These are phyloP conservation scores for Onthophagus sagittarius DNA, from an alignment of 2,888 invertebrate genomes.

Conservation along the genomic window DNA sequence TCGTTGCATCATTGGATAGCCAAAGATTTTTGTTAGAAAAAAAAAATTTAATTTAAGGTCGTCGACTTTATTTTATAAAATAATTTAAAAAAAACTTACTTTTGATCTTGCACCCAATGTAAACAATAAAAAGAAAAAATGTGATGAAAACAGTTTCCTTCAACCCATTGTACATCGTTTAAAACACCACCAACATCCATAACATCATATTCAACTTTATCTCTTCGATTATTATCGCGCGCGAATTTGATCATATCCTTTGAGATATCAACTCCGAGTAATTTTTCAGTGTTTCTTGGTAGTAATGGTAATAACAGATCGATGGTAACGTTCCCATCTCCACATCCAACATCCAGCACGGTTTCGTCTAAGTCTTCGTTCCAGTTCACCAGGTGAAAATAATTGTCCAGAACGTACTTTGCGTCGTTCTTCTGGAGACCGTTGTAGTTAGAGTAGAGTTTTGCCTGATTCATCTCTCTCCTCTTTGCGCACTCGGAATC, in stretches of 20 bases:
- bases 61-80: background rate
- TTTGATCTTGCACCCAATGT: constrained; percentile 74
- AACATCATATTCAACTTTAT: constrained; percentile 55
- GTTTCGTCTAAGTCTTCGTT: constrained; percentile 49
- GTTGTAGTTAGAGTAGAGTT: constrained; percentile 65
- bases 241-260: constrained; percentile 64
- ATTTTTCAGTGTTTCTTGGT: constrained; percentile 51
- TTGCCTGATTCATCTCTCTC: constrained; percentile 57
- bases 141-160: constrained; percentile 55
- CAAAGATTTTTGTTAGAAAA: background rate
- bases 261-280: constrained; percentile 68
- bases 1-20: background rate
- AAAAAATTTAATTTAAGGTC: background rate
- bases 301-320: constrained; percentile 61
- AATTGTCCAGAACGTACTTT: constrained; percentile 61
- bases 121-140: constrained; percentile 74
- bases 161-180: constrained; percentile 46
- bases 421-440: constrained; percentile 66
- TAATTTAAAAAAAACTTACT: constrained; percentile 49
- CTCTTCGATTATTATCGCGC: constrained; percentile 45
- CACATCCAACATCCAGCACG: constrained; percentile 71
- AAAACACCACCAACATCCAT: constrained; percentile 55
- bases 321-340: constrained; percentile 66
- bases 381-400: constrained; percentile 52
- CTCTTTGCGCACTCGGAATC: constrained; percentile 15